phyloP scores from a whole-genome alignment of 2,113 vertebrate genomes.

The Ibidorhyncha struthersii region DNA sequence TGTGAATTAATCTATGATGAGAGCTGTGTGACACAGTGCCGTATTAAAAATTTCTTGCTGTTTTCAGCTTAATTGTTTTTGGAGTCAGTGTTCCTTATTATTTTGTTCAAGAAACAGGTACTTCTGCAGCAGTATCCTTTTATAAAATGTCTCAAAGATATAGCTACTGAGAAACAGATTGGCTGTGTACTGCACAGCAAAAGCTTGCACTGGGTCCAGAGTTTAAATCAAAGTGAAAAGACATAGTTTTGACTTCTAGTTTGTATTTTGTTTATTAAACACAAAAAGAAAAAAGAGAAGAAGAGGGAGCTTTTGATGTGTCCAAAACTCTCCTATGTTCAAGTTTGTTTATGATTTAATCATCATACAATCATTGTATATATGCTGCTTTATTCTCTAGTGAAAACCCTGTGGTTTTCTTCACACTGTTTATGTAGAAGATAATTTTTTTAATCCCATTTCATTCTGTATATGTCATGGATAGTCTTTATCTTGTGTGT shows the following conservation, averaged over 20 bases:
- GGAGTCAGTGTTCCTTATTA: not conserved
- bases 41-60: not conserved
- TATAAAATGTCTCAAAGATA: not conserved
- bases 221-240: not conserved
- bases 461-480: not conserved
- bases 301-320: not conserved
- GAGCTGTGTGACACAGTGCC: not conserved
- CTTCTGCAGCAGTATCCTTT: not conserved
- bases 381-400: not conserved
- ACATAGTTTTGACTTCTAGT: not conserved
- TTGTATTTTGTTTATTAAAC: not conserved
- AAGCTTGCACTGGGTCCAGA: not conserved
- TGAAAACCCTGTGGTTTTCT: not conserved
- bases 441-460: not conserved
- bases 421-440: not conserved
- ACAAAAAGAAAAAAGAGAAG: not conserved
- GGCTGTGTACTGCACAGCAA: not conserved
- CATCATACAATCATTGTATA: not conserved
- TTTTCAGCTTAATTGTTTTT: not conserved
- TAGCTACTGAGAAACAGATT: not conserved
- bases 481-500: not conserved
- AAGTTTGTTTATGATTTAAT: not conserved
- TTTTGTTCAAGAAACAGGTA: not conserved
- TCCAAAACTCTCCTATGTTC: rapidly evolving
- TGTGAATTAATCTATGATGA: not conserved